phyloP scores from a whole-genome alignment of 1,140 invertebrate species.

The Alviniconcha marisindica region DNA sequence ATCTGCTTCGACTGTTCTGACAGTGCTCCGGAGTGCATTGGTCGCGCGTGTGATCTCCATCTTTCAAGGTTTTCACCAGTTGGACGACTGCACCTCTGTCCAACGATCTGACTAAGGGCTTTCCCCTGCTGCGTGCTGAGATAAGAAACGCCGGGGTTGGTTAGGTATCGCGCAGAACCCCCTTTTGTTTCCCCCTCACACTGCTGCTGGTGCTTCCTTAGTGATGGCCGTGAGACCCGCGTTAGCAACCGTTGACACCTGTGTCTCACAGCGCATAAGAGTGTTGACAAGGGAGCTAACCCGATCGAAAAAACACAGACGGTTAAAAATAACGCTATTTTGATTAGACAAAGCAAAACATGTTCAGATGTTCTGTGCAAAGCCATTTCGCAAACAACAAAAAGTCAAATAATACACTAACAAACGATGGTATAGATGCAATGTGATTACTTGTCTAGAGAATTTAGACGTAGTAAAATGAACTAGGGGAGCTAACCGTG shows the following conservation, averaged over 20 bases:
- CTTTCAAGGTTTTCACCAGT: neutral
- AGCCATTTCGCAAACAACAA: too few relatives aligned
- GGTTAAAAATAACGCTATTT: too few relatives aligned
- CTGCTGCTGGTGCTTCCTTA: slow-evolving; percentile 31
- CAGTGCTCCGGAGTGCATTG: slow-evolving; percentile 33
- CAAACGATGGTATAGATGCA: too few relatives aligned
- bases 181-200: neutral
- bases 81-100: neutral
- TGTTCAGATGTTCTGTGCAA: too few relatives aligned
- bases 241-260: slow-evolving; percentile 39
- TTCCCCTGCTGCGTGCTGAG: neutral
- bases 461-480: too few relatives aligned
- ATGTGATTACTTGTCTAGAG: too few relatives aligned
- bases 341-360: too few relatives aligned
- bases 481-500: too few relatives aligned
- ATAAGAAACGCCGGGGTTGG: neutral
- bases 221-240: slow-evolving; percentile 20
- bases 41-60: slow-evolving; percentile 20
- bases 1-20: slow-evolving; percentile 53
- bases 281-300: slow-evolving; percentile 1
- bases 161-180: neutral
- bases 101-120: neutral
- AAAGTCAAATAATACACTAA: too few relatives aligned
- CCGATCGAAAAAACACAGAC: too few relatives aligned
- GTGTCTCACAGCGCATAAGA: slow-evolving; percentile 26